Conservation (phyloP, 1,140 invertebrate genomes). For the Hyles vespertilio region DNA sequence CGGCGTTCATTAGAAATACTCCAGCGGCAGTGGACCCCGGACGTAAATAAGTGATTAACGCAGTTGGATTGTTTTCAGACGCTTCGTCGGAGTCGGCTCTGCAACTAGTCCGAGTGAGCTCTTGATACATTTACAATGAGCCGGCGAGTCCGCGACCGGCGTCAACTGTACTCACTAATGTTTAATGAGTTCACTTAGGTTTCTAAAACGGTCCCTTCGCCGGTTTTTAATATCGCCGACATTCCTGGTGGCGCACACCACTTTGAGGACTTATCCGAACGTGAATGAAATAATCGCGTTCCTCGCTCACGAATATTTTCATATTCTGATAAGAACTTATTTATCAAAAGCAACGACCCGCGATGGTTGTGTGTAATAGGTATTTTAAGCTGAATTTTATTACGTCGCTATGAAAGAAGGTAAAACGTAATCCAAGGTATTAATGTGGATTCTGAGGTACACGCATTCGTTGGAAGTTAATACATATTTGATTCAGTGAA, state of each 20-base stretch:
- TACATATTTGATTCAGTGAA: slow-evolving; percentile 18
- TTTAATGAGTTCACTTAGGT: slow-evolving; percentile 45
- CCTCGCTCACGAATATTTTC: slow-evolving; percentile 26
- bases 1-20: slow-evolving; percentile 68
- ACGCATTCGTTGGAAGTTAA: slow-evolving; percentile 25
- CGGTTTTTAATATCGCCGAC: slow-evolving; percentile 15
- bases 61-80: slow-evolving; percentile 71
- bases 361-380: slow-evolving; percentile 34
- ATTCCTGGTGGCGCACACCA: neutral
- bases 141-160: slow-evolving; percentile 8
- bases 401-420: slow-evolving; percentile 68
- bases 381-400: slow-evolving; percentile 74
- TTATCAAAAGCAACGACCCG: slow-evolving; percentile 29
- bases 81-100: slow-evolving; percentile 30
- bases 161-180: slow-evolving; percentile 35
- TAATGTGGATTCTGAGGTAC: slow-evolving; percentile 37
- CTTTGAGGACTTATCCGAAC: slow-evolving; percentile 10
- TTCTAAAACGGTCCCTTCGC: slow-evolving; percentile 13
- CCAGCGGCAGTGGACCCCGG: slow-evolving; percentile 51
- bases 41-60: slow-evolving; percentile 74
- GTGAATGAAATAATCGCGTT: slow-evolving; percentile 16
- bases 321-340: slow-evolving; percentile 30
- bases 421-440: slow-evolving; percentile 54
- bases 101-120: slow-evolving; percentile 50
- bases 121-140: slow-evolving; percentile 69